Base-by-base conservation (phyloP, 2,113 vertebrate genomes). In the Engraulis encrasicolus region DNA sequence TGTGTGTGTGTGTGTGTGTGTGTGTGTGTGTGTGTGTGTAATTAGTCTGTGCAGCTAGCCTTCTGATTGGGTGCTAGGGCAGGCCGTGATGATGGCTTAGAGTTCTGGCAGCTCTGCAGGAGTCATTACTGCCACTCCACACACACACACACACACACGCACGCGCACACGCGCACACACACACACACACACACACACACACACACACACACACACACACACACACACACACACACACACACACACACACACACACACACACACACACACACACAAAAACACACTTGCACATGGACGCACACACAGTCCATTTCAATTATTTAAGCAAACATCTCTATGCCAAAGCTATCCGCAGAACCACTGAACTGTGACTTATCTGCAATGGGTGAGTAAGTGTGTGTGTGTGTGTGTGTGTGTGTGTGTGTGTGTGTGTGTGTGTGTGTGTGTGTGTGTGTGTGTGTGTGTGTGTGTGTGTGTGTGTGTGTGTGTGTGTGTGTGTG, bases 291-390 rank as follows among this genome's bases (percentile, higher is more conserved):
- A 1, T 17, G 20, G 1, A 3, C 81, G 58, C 66, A n/a, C 71
- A 48, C 0, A 78, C 66, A 38, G 78, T 45, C 45, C 38, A 50
- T 79, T 88, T 92, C 80, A 92, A 92, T 93, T 91, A 91, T 93
- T 93, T 87, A 90, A 87, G 79, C 88, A 87, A 90, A 90, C 86
- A 88, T 88, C 58, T 86, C 87, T 85, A 90, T 89, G 84, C 90
- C 85, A 87, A 54, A 86, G 87, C 84, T 86, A 85, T 86, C 79
- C 19, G 52, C 18, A 61, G 82, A 88, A 79, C 81, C 87, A 88
- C 34, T 83, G 78, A 88, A 83, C 80, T 79, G 38, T 82, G 82
- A 86, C 82, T 83, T 78, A 37, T 85, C 48, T 82, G 80, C 80
- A 84, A 50, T n/a, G 6, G n/a, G 34, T 27, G n/a, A 71, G n/a